Percentiles rank a stretch among this genome's conserved stretches.
These are phyloP conservation scores for Eubasilissa regina DNA, from an alignment of 1,140 invertebrate species.

Conservation along the genomic window DNA sequence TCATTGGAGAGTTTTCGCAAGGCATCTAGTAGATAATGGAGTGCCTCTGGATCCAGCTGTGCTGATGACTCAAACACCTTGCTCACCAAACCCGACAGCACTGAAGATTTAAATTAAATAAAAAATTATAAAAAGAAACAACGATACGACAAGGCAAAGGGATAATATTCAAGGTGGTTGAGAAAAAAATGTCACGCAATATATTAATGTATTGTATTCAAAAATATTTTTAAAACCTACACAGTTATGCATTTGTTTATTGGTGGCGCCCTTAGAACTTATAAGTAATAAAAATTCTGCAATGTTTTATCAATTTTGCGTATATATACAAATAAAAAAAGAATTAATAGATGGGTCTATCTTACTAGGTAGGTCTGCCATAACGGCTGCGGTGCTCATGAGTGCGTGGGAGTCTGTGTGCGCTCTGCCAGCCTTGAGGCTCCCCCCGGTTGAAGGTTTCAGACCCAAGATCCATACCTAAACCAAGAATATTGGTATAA, in stretches of 20 bases:
- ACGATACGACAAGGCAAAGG: not conserved
- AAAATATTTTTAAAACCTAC: no score
- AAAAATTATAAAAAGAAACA: no score
- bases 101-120: conserved; percentile 63
- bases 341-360: no score
- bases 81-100: conserved; percentile 93
- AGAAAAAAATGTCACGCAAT: no score
- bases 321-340: no score
- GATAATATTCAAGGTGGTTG: no score
- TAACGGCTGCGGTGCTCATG: conserved; percentile 95
- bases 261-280: no score
- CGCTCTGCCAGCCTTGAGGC: conserved; percentile 85
- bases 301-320: no score
- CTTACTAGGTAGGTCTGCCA: conserved; percentile 90
- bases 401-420: conserved; percentile 89
- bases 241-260: no score
- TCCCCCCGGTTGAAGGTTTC: conserved; percentile 93
- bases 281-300: no score
- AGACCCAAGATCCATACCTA: conserved; percentile 95
- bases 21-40: conserved; percentile 97
- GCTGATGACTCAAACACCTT: conserved; percentile 95
- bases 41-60: conserved; percentile 93
- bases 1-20: conserved; percentile 96
- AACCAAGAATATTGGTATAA: not conserved
- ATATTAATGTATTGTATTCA: no score